Evolutionary conservation across 2,113 vertebrate genomes (phyloP).

Genomic region (Helogale parvula): DNA sequence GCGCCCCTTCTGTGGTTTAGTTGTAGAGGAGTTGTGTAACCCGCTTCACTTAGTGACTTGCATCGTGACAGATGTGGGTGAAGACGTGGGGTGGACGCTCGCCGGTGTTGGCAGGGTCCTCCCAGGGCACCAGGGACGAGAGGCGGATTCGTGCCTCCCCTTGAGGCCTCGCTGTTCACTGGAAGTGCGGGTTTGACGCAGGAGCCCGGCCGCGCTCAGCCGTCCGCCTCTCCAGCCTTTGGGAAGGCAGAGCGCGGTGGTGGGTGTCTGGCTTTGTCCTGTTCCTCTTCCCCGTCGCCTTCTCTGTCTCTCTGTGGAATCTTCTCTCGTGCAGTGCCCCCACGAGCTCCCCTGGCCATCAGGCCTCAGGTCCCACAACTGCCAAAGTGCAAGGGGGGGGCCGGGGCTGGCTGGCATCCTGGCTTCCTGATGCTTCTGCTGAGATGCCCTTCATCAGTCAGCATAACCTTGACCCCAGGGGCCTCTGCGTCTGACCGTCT

Average conservation of each 20-base stretch:
- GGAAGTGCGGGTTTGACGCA: not conserved
- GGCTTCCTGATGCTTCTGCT: not conserved
- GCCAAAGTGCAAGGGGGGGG: not conserved
- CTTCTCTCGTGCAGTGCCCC: not conserved
- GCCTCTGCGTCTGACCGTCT: no score
- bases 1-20: not conserved
- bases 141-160: not conserved
- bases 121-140: not conserved
- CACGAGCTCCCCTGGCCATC: not conserved
- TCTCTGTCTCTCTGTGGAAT: no score
- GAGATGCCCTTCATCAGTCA: not conserved
- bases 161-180: not conserved
- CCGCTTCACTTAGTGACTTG: no score
- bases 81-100: not conserved
- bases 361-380: no score
- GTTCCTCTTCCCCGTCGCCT: not conserved
- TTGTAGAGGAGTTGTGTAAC: not conserved
- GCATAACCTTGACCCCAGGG: not conserved
- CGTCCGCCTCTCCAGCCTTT: not conserved
- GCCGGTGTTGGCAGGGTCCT: not conserved
- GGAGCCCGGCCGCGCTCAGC: not conserved
- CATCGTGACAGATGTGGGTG: fast-evolving
- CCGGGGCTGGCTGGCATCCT: not conserved
- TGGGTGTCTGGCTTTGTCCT: not conserved
- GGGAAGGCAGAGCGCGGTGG: not conserved